phyloP scores from a whole-genome alignment of 2,797 vertebrate genomes.

The Poecile montanus region DNA sequence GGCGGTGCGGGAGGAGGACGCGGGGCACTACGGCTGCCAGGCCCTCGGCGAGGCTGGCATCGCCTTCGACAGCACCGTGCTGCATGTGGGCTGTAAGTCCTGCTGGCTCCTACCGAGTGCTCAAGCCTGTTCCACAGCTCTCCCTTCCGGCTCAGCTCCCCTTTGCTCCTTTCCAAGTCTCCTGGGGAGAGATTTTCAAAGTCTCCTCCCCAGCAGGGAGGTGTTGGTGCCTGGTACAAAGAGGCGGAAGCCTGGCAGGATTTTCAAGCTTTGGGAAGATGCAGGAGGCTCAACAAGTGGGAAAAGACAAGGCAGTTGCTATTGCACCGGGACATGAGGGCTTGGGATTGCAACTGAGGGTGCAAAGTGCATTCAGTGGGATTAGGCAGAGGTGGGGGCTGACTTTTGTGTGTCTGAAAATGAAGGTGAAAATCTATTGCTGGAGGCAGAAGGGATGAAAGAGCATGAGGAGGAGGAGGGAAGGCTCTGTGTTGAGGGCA shows the following conservation, averaged over 20 bases:
- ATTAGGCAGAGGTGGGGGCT: not conserved
- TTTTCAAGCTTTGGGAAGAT: not conserved
- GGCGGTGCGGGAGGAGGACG: conserved; percentile 79
- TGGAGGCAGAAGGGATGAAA: not conserved
- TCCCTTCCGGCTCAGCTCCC: not conserved
- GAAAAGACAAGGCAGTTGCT: not conserved
- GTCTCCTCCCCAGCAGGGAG: not conserved
- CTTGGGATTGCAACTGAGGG: not conserved
- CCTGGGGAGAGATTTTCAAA: not conserved
- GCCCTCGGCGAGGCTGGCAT: conserved; percentile 80
- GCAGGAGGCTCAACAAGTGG: not conserved
- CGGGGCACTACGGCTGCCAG: conserved; percentile 84
- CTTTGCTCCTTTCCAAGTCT: not conserved
- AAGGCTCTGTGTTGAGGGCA: not conserved
- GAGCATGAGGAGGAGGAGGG: not conserved
- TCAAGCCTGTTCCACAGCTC: rapidly evolving
- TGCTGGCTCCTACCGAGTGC: rapidly evolving
- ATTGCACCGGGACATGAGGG: rapidly evolving
- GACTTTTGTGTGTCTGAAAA: not conserved
- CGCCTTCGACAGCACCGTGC: conserved; percentile 71
- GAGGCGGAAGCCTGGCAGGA: not conserved
- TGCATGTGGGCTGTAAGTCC: conserved; percentile 87
- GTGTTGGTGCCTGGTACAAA: not conserved
- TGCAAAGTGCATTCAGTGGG: not conserved
- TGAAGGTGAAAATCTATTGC: not conserved